phyloP scores from a whole-genome alignment of 1,140 invertebrate genomes.

The Neodiprion lecontei region DNA sequence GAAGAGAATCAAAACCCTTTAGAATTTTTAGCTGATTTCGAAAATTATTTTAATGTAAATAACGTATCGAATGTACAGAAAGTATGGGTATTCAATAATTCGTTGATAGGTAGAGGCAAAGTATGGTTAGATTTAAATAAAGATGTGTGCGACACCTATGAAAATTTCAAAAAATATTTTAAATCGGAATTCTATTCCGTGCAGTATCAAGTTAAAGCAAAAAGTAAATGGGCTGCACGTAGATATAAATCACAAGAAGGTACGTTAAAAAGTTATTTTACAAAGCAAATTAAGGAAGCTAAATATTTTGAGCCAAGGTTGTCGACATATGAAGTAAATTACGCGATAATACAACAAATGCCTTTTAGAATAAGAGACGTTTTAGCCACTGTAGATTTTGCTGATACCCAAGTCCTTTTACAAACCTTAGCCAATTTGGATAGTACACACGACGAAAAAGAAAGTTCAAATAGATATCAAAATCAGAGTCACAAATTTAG shows the following conservation, averaged over 20 bases:
- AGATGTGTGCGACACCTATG: not conserved
- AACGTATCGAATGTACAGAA: not conserved
- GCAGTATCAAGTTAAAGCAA: constrained; percentile 19
- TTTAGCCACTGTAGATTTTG: constrained; percentile 18
- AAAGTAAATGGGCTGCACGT: constrained; percentile 21
- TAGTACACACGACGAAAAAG: constrained; percentile 3
- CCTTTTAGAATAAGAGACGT: constrained; percentile 18
- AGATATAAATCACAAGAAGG: constrained; percentile 14
- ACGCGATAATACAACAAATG: constrained; percentile 23
- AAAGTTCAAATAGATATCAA: not conserved
- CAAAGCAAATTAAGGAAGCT: constrained; percentile 9
- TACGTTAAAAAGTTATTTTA: constrained; percentile 14
- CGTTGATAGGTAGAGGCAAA: not conserved
- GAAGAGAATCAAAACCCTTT: not conserved
- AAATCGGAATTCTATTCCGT: constrained; percentile 25
- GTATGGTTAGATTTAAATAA: not conserved
- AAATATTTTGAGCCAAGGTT: constrained; percentile 15
- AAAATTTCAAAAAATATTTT: constrained; percentile 21
- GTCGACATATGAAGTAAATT: constrained; percentile 19
- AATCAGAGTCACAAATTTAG: not conserved
- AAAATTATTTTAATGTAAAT: not conserved
- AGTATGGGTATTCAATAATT: not conserved
- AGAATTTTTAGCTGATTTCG: not conserved
- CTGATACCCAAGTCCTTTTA: not conserved
- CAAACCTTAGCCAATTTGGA: constrained; percentile 17